Base-by-base conservation (phyloP, 2,113 vertebrate species). In the Dunckerocampus dactyliophorus region DNA sequence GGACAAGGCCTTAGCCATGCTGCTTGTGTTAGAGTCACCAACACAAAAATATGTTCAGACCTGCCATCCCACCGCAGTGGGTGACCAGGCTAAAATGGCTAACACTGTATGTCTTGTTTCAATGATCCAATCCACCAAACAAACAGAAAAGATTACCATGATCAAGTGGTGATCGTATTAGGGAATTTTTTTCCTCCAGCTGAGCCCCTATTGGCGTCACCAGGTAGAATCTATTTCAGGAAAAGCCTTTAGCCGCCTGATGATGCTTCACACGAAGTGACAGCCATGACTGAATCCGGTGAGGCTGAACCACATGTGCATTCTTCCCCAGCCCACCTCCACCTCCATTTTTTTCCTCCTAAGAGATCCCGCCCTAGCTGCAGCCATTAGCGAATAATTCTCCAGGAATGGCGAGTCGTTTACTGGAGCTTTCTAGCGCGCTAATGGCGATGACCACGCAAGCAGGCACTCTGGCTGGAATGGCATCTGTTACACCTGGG, bases 311-410 rank as follows among this genome's bases (percentile, higher is more conserved):
- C 67, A 19, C 65, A 54, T 58, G 62, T 59, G 74, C 51, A 22
- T 59, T 71, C 71, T 65, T 69, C 59, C 51, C 53, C 21, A 65
- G 14, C 48, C 28, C 47, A 13, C 59, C 62, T 61, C 59, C 50
- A 12, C 45, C 24, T 46, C 47, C 34, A 21, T 22, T 37, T 11
- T 13, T 47, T 42, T 21, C 45, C 52, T 47, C 47, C 58, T 75
- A 51, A 80, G 75, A 86, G 59, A 76, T 77, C 69, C 73, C 63
- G 65, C 67, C 76, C 65, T 57, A 71, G 71, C 80, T 84, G 74
- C 63, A 21, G 69, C 74, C 77, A 86, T 85, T 81, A 83, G 76
- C 76, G 67, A 81, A 83, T 85, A 83, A 85, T 83, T 84, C 79
- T 76, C 72, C 67, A 66, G 66, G 73, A 43, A 74, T 86, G 71